Conservation (phyloP, 2,888 invertebrate species). For the Pseudococcus jackbeardsleyi region DNA sequence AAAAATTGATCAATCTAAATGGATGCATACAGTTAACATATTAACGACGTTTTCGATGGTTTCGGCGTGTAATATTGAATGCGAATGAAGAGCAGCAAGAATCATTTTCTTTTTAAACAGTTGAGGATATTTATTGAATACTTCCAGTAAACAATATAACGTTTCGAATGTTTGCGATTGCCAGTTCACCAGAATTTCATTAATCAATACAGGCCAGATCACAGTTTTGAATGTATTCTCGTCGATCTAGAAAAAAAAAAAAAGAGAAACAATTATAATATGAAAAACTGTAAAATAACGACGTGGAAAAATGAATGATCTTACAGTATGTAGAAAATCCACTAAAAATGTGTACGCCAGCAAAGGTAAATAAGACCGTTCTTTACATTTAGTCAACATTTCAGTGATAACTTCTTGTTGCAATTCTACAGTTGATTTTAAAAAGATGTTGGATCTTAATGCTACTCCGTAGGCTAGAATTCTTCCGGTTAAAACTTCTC, state of each 20-base stretch:
- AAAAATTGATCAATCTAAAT: background rate
- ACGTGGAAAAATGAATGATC: slow-evolving; percentile 14
- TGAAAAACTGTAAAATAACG: background rate
- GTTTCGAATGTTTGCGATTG: slow-evolving; percentile 65
- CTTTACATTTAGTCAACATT: slow-evolving; percentile 65
- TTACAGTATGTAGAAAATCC: slow-evolving; percentile 65
- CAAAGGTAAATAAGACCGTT: slow-evolving; percentile 65
- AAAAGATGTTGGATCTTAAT: slow-evolving; percentile 75
- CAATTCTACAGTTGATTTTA: slow-evolving; percentile 54
- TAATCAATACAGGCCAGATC: slow-evolving; percentile 65
- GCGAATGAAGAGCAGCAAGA: slow-evolving; percentile 59
- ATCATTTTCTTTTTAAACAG: slow-evolving; percentile 64
- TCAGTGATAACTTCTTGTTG: slow-evolving; percentile 65
- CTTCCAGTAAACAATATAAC: slow-evolving; percentile 65
- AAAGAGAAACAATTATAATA: background rate
- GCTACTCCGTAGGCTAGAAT: slow-evolving; percentile 80
- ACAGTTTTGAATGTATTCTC: slow-evolving; percentile 63
- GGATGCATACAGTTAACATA: slow-evolving; percentile 59
- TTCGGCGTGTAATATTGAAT: slow-evolving; percentile 62
- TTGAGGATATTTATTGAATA: slow-evolving; percentile 61
- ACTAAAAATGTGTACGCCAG: slow-evolving; percentile 65
- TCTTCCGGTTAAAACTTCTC: slow-evolving; percentile 80
- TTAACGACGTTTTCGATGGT: slow-evolving; percentile 65
- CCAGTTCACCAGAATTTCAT: slow-evolving; percentile 62
- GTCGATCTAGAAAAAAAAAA: slow-evolving; percentile 61